Base-by-base conservation (phyloP, 2,888 invertebrate species). In the Dynastes grantii region DNA sequence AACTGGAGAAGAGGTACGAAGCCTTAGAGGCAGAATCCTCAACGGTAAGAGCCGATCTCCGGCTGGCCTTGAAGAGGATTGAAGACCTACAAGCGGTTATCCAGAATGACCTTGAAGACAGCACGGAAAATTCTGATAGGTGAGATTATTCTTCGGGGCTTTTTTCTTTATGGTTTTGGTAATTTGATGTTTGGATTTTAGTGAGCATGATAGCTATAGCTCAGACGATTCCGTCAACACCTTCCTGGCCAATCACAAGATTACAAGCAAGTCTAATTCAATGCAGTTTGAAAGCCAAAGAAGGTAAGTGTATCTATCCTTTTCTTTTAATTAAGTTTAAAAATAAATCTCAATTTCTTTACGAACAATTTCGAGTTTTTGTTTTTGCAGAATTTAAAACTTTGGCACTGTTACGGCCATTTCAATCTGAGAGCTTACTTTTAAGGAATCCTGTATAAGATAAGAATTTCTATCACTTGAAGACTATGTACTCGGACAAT, bases 21-120 rank as follows among this genome's bases (percentile, higher is more conserved):
- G 91, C 93, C 37, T 92, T 95, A 73, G 93, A 95, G 84, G 91
- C 94, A 51, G 94, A 96, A 88, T 91, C 92, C 76, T 89, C 94
- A 83, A 91, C 94, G 81, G 92, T 96, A 63, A 89, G 93, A 85
- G 92, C 94, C 88, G 98, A 98, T 89, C 92, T 98, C 64, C 92
- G 97, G 76, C 90, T 98, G 76, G 98, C 98, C 3, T 91, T 97
- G 79, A 93, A 97, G 81, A 92, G 98, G 80, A 97, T 98, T 83
- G 94, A 97, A 67, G 97, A 97, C 86, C 90, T 98, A 81, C 98
- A 98, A 87, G 94, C 96, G 85, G 98, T 97, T 80, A 95, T 98
- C 87, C 96, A 97, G 83, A 97, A 95, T 0, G 96, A 96, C 85
- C 91, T 95, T 78, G 92, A 92, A 80, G 90, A 91, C 81, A 94